Evolutionary conservation across 1,140 invertebrate species (phyloP).

Genomic region (Drosophila nasuta): DNA sequence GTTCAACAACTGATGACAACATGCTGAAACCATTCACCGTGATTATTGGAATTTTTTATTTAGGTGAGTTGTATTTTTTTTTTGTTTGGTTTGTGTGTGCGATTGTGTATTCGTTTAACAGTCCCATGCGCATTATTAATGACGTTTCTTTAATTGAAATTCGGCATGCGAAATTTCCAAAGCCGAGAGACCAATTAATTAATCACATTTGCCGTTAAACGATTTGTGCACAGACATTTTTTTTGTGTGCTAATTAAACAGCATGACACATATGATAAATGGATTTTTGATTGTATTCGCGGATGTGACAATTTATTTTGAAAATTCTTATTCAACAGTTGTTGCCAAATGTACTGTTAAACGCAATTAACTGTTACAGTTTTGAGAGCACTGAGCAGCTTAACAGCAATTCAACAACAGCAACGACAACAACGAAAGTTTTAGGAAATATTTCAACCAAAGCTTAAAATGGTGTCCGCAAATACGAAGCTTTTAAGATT

Average conservation of each 20-base stretch:
- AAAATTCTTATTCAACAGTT: slow-evolving; percentile 22
- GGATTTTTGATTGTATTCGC: slow-evolving; percentile 36
- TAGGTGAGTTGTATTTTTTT: slow-evolving; percentile 60
- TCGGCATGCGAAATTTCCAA: slow-evolving; percentile 51
- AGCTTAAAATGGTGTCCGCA: not conserved
- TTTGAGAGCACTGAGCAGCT: not conserved
- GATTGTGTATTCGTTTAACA: not conserved
- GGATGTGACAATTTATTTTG: slow-evolving; percentile 12
- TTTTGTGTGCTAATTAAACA: slow-evolving; percentile 57
- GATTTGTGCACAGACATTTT: slow-evolving; percentile 43
- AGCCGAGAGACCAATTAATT: slow-evolving; percentile 40
- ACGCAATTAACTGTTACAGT: slow-evolving; percentile 10
- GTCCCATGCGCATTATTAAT: slow-evolving; percentile 55
- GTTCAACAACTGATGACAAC: slow-evolving; percentile 67
- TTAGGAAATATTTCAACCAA: not conserved
- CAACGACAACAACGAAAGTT: not conserved
- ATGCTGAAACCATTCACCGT: slow-evolving; percentile 72
- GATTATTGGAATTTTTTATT: slow-evolving; percentile 80
- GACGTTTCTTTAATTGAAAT: slow-evolving; percentile 57
- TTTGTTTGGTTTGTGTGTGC: not conserved
- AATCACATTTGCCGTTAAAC: slow-evolving; percentile 67
- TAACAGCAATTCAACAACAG: not conserved
- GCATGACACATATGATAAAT: slow-evolving; percentile 31
- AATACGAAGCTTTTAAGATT: not conserved
- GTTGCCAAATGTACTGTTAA: slow-evolving; percentile 17